These are phyloP conservation scores for Cryptotis parvus DNA, from an alignment of 2,113 vertebrate species.

Conservation along the genomic window DNA sequence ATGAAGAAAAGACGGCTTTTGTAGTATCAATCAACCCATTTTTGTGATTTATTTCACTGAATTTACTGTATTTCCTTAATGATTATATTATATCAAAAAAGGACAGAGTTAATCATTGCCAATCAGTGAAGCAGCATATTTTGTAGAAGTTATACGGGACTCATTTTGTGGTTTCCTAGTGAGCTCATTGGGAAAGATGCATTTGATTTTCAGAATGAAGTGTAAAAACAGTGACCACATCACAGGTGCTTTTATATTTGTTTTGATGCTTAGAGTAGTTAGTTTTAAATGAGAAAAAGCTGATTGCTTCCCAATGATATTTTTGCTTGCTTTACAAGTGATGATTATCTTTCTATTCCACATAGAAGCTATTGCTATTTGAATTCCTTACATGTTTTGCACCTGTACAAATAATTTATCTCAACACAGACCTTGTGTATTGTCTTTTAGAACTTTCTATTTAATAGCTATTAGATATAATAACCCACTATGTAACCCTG, in stretches of 20 bases:
- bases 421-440: background rate
- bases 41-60: constrained; percentile 12
- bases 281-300: constrained; percentile 26
- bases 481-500: background rate
- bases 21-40: background rate
- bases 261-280: background rate
- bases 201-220: constrained; percentile 51
- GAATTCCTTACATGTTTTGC: background rate
- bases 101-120: background rate
- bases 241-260: constrained; percentile 46
- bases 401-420: constrained; percentile 34
- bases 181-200: constrained; percentile 32
- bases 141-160: background rate
- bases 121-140: background rate
- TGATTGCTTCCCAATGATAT: background rate
- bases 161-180: constrained; percentile 46
- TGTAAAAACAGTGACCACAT: constrained; percentile 38
- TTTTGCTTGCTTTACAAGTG: constrained; percentile 28
- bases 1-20: background rate
- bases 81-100: background rate
- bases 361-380: background rate
- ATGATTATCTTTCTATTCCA: constrained; percentile 16
- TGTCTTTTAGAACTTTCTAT: background rate
- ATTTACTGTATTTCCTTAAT: constrained; percentile 23
- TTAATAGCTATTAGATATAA: background rate